Evolutionary conservation across 2,888 invertebrate species (phyloP).

Genomic region (Hanleya hanleyi): DNA sequence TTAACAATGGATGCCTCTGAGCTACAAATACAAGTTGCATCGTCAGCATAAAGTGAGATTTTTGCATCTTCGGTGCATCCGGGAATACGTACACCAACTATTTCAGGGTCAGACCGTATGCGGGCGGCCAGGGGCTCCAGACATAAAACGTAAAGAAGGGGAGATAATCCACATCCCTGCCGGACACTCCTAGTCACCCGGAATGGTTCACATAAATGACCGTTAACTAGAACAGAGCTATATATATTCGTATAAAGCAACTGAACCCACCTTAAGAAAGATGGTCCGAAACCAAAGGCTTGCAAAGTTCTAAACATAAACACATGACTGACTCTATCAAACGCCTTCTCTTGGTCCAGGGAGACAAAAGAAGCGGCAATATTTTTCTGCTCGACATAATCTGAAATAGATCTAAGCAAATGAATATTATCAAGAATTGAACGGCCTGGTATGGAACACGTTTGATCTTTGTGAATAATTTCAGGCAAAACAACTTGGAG

Average conservation of each 20-base stretch:
- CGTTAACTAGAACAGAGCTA: constrained; percentile 9
- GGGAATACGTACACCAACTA: constrained; percentile 8
- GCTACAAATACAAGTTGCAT: neutral
- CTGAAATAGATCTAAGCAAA: constrained; percentile 20
- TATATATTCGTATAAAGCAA: constrained; percentile 1
- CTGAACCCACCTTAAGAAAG: constrained; percentile 13
- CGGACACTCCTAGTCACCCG: constrained; percentile 8
- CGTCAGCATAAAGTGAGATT: constrained; percentile 9
- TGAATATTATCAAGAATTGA: constrained; percentile 18
- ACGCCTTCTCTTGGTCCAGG: constrained; percentile 26
- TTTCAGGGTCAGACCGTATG: neutral
- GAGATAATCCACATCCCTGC: constrained; percentile 21
- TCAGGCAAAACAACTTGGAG: constrained; percentile 9
- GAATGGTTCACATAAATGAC: constrained; percentile 8
- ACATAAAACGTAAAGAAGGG: constrained; percentile 13
- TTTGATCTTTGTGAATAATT: constrained; percentile 21
- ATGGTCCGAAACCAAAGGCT: constrained; percentile 9
- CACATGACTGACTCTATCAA: constrained; percentile 20
- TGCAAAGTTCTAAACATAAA: constrained; percentile 2
- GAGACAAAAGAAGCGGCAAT: neutral
- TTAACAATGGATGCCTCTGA: neutral
- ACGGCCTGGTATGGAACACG: constrained; percentile 13
- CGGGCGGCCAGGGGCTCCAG: constrained; percentile 9
- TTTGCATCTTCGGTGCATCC: neutral
- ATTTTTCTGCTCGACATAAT: constrained; percentile 17